Evolutionary conservation across 2,113 vertebrate species (phyloP).

Genomic region (Spilogale gracilis): DNA sequence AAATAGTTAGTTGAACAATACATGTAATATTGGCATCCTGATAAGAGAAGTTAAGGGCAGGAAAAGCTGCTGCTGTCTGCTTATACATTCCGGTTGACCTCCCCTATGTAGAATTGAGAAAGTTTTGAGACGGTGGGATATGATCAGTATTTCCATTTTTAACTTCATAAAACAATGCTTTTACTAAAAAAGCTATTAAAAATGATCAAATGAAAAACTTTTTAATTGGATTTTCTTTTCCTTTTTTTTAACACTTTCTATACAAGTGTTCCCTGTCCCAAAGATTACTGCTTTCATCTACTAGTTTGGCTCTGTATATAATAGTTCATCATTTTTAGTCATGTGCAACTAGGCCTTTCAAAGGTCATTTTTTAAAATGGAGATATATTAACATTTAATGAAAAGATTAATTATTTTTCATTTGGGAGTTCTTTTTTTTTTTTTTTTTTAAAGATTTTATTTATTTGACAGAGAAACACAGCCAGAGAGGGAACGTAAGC

Average conservation of each 20-base stretch:
- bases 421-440: conserved; percentile 61
- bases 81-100: background rate
- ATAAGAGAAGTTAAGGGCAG: background rate
- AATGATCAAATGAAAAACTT: conserved; percentile 17
- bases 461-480: no score
- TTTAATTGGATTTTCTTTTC: background rate
- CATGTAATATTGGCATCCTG: background rate
- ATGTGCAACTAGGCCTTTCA: conserved; percentile 16
- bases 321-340: background rate
- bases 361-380: conserved; percentile 53
- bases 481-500: no score
- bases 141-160: background rate
- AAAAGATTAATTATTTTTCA: conserved; percentile 48
- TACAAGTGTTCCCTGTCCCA: background rate
- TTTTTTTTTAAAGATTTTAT: background rate
- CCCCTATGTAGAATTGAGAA: background rate
- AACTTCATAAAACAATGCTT: conserved; percentile 36
- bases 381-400: conserved; percentile 41
- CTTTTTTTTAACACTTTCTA: background rate
- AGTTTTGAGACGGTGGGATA: background rate
- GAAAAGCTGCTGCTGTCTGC: background rate
- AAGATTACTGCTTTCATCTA: background rate
- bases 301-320: background rate
- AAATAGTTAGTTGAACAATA: background rate
- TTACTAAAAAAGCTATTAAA: conserved; percentile 24